Evolutionary conservation across 2,113 vertebrate species (phyloP).

Genomic region (Ranitomeya variabilis): DNA sequence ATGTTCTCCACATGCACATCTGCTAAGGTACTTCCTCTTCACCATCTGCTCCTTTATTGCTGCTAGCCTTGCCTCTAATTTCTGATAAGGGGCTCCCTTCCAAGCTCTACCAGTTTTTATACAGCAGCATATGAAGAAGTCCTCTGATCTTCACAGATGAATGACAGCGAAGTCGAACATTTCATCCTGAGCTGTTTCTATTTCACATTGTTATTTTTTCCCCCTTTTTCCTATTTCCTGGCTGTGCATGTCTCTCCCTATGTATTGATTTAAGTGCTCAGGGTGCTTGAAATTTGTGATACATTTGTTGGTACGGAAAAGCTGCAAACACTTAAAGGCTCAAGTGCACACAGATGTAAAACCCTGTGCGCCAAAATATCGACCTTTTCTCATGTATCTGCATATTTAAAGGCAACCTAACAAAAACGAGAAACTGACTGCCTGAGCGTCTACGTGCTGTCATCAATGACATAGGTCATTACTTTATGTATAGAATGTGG

Average conservation of each 20-base stretch:
- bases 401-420: not conserved
- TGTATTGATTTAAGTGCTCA: constrained; percentile 35
- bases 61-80: constrained; percentile 35
- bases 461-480: too few relatives aligned
- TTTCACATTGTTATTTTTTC: not conserved
- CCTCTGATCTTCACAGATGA: not conserved
- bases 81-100: constrained; percentile 33
- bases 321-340: constrained; percentile 39
- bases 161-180: constrained; percentile 33
- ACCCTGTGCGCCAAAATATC: constrained; percentile 24
- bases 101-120: constrained; percentile 30
- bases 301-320: constrained; percentile 28
- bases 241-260: not conserved
- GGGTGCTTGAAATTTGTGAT: constrained; percentile 9
- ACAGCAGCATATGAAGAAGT: constrained; percentile 8
- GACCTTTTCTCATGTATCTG: not conserved
- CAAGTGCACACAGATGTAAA: constrained; percentile 47
- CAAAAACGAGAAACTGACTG: not conserved
- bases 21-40: constrained; percentile 48
- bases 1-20: constrained; percentile 53
- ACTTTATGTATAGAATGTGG: not conserved
- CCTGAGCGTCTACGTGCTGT: not conserved
- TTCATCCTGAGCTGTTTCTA: constrained; percentile 20
- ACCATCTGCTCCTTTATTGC: constrained; percentile 52
- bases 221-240: not conserved